phyloP scores from a whole-genome alignment of 1,140 invertebrate genomes.

The Phymastichus coffea region DNA sequence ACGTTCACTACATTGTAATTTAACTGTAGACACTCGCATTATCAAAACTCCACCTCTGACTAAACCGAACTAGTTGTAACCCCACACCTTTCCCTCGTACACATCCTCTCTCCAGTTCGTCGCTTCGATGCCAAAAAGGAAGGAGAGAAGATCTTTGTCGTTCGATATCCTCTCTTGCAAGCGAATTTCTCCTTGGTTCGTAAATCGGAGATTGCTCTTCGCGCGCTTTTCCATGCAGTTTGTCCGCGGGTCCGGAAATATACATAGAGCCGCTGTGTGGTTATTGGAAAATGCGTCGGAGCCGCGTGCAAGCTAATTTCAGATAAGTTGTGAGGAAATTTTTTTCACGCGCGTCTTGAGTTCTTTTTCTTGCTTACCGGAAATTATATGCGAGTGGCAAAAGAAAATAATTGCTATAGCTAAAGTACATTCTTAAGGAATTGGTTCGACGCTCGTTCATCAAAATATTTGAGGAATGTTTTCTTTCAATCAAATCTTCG shows the following conservation, averaged over 20 bases:
- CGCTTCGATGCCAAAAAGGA: background rate
- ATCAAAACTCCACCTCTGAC: background rate
- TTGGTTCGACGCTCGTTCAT: no score
- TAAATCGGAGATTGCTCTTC: constrained; percentile 19
- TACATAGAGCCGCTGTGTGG: background rate
- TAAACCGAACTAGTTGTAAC: background rate
- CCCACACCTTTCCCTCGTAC: background rate
- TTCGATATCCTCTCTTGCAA: background rate
- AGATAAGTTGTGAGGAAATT: constrained; percentile 23
- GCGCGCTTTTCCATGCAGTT: background rate
- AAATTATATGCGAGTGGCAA: no score
- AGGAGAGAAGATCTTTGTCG: constrained; percentile 15
- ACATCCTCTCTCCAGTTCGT: background rate
- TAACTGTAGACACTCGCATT: no score
- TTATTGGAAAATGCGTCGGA: constrained; percentile 18
- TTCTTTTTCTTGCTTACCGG: no score
- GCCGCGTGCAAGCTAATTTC: constrained; percentile 9
- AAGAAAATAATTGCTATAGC: no score
- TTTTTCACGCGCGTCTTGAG: no score
- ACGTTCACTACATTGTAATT: no score
- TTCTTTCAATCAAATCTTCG: no score
- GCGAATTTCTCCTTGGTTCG: constrained; percentile 23
- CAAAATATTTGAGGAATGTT: no score
- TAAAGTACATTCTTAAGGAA: no score
- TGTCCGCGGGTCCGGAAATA: background rate